Base-by-base conservation (phyloP, 2,797 vertebrate species). In the Melanotaenia boesemani region DNA sequence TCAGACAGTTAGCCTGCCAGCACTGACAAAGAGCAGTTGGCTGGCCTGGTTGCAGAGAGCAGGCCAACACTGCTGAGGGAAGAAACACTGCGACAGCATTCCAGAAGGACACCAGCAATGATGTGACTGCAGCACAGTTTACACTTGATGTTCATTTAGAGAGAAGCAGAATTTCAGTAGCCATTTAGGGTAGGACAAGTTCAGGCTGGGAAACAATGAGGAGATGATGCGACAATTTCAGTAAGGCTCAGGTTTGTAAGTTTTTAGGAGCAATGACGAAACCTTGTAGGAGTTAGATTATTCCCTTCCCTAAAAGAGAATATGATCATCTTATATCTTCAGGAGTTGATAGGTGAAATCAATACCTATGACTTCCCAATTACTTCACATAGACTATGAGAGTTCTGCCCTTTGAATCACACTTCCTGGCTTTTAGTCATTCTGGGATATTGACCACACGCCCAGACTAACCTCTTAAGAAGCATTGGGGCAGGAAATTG, bases 1-100 rank as follows among this genome's bases (percentile, higher is more conserved):
- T 82, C 74, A 78, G 74, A 73, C 77, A 22, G 79, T 48, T 28
- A 1, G 65, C 50, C 66, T 34, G 83, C 83, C 88, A 80, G 70
- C 66, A 15, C 22, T 63, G 76, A 90, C 83, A 72, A 82, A 86
- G 79, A 87, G 82, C 78, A 37, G 59, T 56, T 79, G 83, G 83
- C 88, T 68, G 76, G 64, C 78, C 68, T 66, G 80, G 70, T 37
- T 16, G 57, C 41, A 30, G 59, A 48, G 48, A 52, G 41, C 13
- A 7, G 63, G 79, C 78, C 72, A 59, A 61, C 70, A 5, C 66
- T 72, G 74, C 81, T 16, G 65, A 63, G 74, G 52, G 63, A 70
- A 55, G 48, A 70, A 71, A 59, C 75, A 75, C 82, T 77, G 84
- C 77, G 54, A 69, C 70, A 72, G 75, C 11, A 12, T 72, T 59